These are phyloP conservation scores for Anabacerthia variegaticeps DNA, from an alignment of 2,797 vertebrate species.

Conservation along the genomic window DNA sequence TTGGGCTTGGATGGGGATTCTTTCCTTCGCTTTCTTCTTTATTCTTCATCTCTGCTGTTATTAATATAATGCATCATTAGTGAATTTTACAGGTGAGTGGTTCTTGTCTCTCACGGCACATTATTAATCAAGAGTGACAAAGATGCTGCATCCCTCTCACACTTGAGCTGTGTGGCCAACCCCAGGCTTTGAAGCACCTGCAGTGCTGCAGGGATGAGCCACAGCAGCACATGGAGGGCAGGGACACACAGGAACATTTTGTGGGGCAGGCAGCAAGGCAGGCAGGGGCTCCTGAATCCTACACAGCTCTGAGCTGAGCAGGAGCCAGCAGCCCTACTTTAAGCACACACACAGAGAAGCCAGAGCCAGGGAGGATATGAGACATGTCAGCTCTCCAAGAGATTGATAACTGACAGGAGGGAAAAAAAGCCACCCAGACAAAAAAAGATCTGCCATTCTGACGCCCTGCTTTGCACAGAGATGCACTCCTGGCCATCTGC, in stretches of 20 bases:
- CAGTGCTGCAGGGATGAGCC: not conserved
- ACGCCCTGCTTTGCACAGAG: not conserved
- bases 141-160: not conserved
- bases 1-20: not conserved
- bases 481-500: not conserved
- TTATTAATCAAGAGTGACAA: not conserved
- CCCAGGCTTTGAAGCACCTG: not conserved
- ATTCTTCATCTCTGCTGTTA: not conserved
- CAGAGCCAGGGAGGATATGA: not conserved
- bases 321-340: not conserved
- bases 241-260: not conserved
- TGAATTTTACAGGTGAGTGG: not conserved
- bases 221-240: accelerated
- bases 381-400: not conserved
- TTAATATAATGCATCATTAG: not conserved
- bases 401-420: not conserved
- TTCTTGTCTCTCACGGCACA: not conserved
- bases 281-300: not conserved
- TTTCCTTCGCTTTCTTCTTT: not conserved
- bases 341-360: not conserved
- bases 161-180: not conserved
- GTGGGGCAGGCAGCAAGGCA: not conserved
- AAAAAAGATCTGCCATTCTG: not conserved
- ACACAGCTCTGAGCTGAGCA: not conserved
- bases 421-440: not conserved